A percentile compares a stretch with the other conserved stretches of the same genome.
Conservation (phyloP, 2,113 vertebrate species). For the Isurus oxyrinchus region DNA sequence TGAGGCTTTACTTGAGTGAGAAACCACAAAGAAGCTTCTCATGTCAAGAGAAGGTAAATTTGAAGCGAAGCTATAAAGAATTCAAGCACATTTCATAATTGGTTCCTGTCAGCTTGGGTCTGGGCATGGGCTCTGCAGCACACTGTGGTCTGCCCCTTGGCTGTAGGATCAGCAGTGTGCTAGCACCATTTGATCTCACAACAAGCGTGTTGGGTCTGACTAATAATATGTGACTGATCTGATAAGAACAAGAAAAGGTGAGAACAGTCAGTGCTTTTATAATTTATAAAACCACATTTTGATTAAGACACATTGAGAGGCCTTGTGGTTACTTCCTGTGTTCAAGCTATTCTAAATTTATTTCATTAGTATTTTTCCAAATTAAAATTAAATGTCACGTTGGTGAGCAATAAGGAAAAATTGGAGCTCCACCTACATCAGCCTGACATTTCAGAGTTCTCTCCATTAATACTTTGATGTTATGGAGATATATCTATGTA, state of each 20-base stretch:
- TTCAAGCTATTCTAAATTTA: background rate
- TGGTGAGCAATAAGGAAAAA: background rate
- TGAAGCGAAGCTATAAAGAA: background rate
- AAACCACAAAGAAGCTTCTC: background rate
- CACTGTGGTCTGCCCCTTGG: background rate
- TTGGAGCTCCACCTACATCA: background rate
- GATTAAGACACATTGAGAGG: background rate
- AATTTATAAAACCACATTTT: background rate
- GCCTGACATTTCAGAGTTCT: background rate
- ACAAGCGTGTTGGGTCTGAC: background rate
- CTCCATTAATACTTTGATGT: background rate
- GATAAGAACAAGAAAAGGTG: background rate
- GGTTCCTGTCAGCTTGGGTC: background rate
- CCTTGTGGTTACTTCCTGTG: background rate
- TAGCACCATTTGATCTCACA: background rate
- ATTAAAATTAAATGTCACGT: background rate
- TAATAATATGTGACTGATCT: background rate
- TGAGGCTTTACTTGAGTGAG: background rate
- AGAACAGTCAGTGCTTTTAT: background rate
- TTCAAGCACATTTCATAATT: background rate
- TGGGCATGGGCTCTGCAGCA: background rate
- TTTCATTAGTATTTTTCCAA: background rate
- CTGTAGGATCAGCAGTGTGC: background rate
- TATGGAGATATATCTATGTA: background rate
- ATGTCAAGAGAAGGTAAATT: background rate